A percentile compares a stretch with the other conserved stretches of the same genome.
These are phyloP conservation scores for Egretta garzetta DNA, from an alignment of 2,113 vertebrate species.

Conservation along the genomic window DNA sequence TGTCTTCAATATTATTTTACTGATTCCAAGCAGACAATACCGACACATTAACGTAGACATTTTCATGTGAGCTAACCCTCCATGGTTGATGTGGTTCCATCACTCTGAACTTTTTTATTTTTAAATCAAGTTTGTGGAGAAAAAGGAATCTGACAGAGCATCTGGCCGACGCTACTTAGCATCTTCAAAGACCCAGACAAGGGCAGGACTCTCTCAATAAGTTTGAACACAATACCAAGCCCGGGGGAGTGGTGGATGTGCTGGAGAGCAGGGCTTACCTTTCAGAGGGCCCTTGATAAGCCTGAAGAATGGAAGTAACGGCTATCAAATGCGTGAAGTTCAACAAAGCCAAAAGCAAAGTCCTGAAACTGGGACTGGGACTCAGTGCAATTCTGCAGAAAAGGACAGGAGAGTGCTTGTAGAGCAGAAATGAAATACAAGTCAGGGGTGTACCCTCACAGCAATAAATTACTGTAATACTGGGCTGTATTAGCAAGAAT, in stretches of 20 bases:
- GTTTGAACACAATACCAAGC: neutral
- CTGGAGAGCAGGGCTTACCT: neutral
- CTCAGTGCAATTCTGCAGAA: neutral
- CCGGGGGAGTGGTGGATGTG: neutral
- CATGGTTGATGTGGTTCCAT: accelerated
- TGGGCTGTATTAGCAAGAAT: neutral
- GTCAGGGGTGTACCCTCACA: neutral
- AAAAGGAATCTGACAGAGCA: neutral
- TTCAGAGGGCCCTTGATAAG: neutral
- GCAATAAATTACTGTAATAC: neutral
- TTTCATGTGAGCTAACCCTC: neutral
- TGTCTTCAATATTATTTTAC: neutral
- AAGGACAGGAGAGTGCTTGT: neutral
- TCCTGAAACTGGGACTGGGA: neutral
- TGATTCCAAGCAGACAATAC: neutral
- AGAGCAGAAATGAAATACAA: neutral
- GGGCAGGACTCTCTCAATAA: neutral
- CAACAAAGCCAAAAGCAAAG: neutral
- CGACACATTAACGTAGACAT: neutral
- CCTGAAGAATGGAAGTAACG: neutral
- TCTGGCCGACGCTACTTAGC: neutral
- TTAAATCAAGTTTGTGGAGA: neutral
- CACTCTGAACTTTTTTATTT: neutral
- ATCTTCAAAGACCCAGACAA: neutral
- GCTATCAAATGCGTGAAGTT: neutral